phyloP scores from a whole-genome alignment of 2,113 vertebrate species.

The Datnioides undecimradiatus region DNA sequence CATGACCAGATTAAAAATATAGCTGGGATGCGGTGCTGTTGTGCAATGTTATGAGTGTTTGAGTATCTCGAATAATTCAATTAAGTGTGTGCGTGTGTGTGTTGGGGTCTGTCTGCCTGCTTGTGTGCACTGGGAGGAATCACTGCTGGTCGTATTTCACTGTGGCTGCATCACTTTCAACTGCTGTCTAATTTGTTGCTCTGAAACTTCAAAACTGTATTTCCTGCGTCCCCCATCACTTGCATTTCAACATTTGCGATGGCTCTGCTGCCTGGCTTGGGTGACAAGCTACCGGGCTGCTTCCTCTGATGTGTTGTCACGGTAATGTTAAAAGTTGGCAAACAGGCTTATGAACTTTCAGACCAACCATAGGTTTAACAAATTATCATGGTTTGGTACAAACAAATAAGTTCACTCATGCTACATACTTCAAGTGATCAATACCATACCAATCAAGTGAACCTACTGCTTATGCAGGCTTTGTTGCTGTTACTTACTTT shows the following conservation, averaged over 20 bases:
- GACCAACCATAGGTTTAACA: too few relatives aligned
- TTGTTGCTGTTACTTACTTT: too few relatives aligned
- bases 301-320: not conserved
- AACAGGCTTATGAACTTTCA: not conserved
- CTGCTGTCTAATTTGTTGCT: not conserved
- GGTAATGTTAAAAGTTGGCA: not conserved
- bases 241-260: not conserved
- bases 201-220: not conserved
- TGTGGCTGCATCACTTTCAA: not conserved
- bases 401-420: too few relatives aligned
- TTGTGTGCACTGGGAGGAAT: not conserved
- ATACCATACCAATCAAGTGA: too few relatives aligned
- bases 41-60: not conserved
- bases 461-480: too few relatives aligned
- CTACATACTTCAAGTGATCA: too few relatives aligned
- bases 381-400: too few relatives aligned
- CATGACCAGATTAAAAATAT: conserved; percentile 49
- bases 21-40: conserved; percentile 1
- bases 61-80: conserved; percentile 1
- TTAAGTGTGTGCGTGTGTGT: not conserved
- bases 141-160: not conserved
- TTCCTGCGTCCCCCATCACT: not conserved
- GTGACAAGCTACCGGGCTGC: not conserved
- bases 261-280: not conserved
- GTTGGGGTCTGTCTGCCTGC: not conserved